phyloP scores from a whole-genome alignment of 2,797 vertebrate species.

The Poliocrania exsul region DNA sequence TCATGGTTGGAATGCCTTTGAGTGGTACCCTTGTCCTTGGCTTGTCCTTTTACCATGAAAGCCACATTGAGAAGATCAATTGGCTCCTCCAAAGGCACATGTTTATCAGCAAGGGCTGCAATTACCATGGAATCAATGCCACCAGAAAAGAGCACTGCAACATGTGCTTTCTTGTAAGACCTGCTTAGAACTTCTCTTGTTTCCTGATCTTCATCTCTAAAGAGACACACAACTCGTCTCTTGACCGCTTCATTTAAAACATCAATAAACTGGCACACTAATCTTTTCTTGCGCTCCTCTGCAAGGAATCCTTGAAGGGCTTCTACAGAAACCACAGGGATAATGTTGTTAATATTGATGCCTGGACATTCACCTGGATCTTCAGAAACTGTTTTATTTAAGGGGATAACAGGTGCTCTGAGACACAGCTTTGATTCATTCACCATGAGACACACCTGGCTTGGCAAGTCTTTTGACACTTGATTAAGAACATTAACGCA shows the following conservation, averaged over 20 bases:
- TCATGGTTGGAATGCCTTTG: constrained; percentile 56
- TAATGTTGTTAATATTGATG: not conserved
- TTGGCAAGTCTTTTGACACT: constrained; percentile 72
- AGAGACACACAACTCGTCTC: constrained; percentile 82
- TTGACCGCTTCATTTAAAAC: constrained; percentile 84
- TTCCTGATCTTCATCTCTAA: not conserved
- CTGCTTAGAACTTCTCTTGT: not conserved
- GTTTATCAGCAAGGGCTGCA: constrained; percentile 86
- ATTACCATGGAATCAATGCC: constrained; percentile 94
- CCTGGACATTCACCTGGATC: not conserved
- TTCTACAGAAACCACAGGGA: constrained; percentile 24
- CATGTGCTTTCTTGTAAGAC: constrained; percentile 50
- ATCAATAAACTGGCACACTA: constrained; percentile 76
- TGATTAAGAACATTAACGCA: not conserved
- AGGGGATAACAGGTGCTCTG: constrained; percentile 77
- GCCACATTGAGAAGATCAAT: constrained; percentile 98
- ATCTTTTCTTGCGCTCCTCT: constrained; percentile 51
- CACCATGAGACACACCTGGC: constrained; percentile 57
- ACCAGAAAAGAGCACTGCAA: constrained; percentile 93
- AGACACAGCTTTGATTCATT: constrained; percentile 76
- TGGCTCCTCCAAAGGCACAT: constrained; percentile 83
- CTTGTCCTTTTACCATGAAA: constrained; percentile 79
- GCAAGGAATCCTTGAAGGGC: constrained; percentile 78
- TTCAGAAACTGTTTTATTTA: constrained; percentile 78
- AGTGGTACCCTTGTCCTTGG: constrained; percentile 12